A percentile compares a stretch with the other conserved stretches of the same genome.
These are phyloP conservation scores for Rhynchotus rufescens DNA, from an alignment of 2,797 vertebrate species.

Conservation along the genomic window DNA sequence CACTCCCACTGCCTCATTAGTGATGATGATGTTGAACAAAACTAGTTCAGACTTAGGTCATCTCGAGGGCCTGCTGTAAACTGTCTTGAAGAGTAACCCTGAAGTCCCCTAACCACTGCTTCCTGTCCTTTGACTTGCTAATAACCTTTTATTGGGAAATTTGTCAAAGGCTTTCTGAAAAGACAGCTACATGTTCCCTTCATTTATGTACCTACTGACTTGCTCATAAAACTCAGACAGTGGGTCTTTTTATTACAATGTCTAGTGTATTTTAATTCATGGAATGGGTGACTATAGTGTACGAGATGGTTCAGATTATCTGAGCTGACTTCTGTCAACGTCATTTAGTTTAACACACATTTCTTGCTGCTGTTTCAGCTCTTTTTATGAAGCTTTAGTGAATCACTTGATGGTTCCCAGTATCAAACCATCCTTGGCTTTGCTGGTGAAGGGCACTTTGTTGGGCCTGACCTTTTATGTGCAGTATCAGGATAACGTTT, in stretches of 20 bases:
- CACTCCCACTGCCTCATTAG: not conserved
- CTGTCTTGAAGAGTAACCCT: not conserved
- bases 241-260: not conserved
- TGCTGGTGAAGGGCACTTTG: not conserved
- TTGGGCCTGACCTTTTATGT: not conserved
- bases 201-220: not conserved
- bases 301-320: not conserved
- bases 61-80: not conserved
- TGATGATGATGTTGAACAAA: not conserved
- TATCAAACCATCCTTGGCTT: not conserved
- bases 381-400: not conserved
- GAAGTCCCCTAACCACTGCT: not conserved
- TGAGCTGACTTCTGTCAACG: not conserved
- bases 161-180: not conserved
- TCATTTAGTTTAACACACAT: not conserved
- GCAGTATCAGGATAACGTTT: not conserved
- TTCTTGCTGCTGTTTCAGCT: not conserved
- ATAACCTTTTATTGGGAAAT: not conserved
- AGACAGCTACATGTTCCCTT: not conserved
- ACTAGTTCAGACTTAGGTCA: not conserved
- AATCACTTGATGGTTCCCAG: not conserved
- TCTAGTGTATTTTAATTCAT: not conserved
- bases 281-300: not conserved
- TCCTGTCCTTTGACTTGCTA: not conserved
- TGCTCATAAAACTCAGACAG: not conserved